A percentile compares a stretch with the other conserved stretches of the same genome.
Conservation (phyloP, 2,888 invertebrate genomes). For the Helobdella robusta region DNA sequence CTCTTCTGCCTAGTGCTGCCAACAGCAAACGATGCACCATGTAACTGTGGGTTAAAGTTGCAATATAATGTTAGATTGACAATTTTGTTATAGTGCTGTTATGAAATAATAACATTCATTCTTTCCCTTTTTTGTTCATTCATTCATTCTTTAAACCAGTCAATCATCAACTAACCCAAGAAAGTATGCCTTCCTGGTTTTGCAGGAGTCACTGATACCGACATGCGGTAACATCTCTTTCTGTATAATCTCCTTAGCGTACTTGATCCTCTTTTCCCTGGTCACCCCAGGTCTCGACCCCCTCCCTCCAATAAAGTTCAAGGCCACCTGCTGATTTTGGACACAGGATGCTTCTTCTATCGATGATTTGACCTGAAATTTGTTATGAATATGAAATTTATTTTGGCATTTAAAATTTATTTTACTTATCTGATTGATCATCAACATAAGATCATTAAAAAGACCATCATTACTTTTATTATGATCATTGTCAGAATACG, state of each 20-base stretch:
- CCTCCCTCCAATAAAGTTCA: constrained; percentile 95
- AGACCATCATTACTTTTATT: too few relatives aligned
- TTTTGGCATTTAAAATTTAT: too few relatives aligned
- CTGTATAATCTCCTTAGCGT: constrained; percentile 95
- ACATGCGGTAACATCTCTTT: constrained; percentile 99
- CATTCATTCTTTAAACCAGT: too few relatives aligned
- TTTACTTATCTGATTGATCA: too few relatives aligned
- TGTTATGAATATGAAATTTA: too few relatives aligned
- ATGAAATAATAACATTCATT: too few relatives aligned
- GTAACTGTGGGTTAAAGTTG: too few relatives aligned
- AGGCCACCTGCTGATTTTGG: constrained; percentile 94
- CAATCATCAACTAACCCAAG: constrained; percentile 68
- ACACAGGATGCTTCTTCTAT: constrained; percentile 98
- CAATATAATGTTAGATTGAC: too few relatives aligned
- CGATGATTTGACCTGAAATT: constrained; percentile 80
- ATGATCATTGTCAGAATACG: too few relatives aligned
- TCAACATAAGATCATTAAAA: too few relatives aligned
- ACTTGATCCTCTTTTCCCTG: constrained; percentile 96
- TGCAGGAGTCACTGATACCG: constrained; percentile 97
- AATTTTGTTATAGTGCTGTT: too few relatives aligned
- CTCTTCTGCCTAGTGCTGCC: constrained; percentile 78
- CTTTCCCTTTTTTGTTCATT: too few relatives aligned
- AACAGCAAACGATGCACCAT: constrained; percentile 94
- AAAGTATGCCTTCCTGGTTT: constrained; percentile 98
- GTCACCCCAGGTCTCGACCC: constrained; percentile 96